phyloP scores from a whole-genome alignment of 2,888 invertebrate genomes.

The Synanthedon vespiformis region DNA sequence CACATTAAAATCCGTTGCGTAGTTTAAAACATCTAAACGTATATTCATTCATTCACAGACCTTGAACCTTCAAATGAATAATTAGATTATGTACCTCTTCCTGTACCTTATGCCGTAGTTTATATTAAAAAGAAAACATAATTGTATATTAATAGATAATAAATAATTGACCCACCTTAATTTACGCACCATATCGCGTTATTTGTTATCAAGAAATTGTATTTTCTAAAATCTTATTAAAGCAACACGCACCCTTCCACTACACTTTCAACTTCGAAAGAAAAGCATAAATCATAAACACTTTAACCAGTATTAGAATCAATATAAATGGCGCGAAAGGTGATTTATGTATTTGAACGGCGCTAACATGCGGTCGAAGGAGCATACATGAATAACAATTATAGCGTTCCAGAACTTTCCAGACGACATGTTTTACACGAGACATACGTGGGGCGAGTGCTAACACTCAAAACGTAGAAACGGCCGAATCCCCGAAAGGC shows the following conservation, averaged over 20 bases:
- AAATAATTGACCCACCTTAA: no score
- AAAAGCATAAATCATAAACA: not conserved
- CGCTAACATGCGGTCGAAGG: not conserved
- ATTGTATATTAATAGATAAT: no score
- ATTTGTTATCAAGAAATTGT: not conserved
- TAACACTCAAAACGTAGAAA: not conserved
- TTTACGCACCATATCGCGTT: not conserved
- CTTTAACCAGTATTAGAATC: not conserved
- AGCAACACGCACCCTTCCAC: not conserved
- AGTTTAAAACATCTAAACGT: no score
- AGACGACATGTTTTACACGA: constrained; percentile 10
- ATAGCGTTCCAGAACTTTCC: constrained; percentile 7
- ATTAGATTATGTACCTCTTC: no score
- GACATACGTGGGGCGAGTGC: not conserved
- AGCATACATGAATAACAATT: constrained; percentile 8
- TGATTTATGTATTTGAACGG: not conserved
- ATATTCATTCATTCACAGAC: no score
- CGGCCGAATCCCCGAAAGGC: not conserved
- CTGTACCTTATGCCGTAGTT: no score
- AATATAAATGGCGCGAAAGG: not conserved
- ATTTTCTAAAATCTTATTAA: not conserved
- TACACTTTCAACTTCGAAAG: not conserved
- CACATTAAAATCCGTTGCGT: no score
- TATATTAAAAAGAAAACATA: no score
- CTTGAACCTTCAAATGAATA: no score